Evolutionary conservation across 1,140 invertebrate species (phyloP).

Genomic region (Bicyclus anynana): DNA sequence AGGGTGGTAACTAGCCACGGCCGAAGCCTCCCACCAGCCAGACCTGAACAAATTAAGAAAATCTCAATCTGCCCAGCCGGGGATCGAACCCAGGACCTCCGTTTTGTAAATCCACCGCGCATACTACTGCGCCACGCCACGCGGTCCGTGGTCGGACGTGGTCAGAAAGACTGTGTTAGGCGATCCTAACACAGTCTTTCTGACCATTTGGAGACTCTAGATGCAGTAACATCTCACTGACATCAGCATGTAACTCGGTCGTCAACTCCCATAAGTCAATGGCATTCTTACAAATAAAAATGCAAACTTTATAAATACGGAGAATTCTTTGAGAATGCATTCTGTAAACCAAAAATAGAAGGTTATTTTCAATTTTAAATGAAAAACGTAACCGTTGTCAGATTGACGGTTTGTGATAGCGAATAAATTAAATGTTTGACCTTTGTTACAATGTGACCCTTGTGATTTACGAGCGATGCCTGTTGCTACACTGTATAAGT

Average conservation of each 20-base stretch:
- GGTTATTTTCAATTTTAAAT: slow-evolving; percentile 7
- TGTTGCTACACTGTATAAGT: slow-evolving; percentile 13
- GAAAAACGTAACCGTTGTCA: slow-evolving; percentile 3
- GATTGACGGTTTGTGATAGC: slow-evolving; percentile 10
- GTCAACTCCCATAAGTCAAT: neutral
- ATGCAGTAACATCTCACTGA: too few relatives aligned
- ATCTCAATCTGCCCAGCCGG: too few relatives aligned
- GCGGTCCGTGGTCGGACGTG: too few relatives aligned
- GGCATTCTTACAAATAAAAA: neutral
- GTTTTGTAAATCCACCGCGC: too few relatives aligned
- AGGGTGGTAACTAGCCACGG: too few relatives aligned
- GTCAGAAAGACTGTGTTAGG: too few relatives aligned
- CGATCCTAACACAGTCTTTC: too few relatives aligned
- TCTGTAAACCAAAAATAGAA: neutral
- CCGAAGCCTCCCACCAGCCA: too few relatives aligned
- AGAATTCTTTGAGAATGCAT: neutral
- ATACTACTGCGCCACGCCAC: too few relatives aligned
- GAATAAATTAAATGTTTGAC: slow-evolving; percentile 26
- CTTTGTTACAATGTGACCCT: slow-evolving; percentile 17
- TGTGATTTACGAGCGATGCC: slow-evolving; percentile 11
- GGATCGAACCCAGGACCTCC: too few relatives aligned
- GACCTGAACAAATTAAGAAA: too few relatives aligned
- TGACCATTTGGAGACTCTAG: too few relatives aligned
- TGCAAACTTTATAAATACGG: neutral
- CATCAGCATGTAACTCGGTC: neutral